Evolutionary conservation across 2,888 invertebrate species (phyloP), one percentile per base, ranked within the genome.

Genomic region (Conops quadrifasciatus): DNA sequence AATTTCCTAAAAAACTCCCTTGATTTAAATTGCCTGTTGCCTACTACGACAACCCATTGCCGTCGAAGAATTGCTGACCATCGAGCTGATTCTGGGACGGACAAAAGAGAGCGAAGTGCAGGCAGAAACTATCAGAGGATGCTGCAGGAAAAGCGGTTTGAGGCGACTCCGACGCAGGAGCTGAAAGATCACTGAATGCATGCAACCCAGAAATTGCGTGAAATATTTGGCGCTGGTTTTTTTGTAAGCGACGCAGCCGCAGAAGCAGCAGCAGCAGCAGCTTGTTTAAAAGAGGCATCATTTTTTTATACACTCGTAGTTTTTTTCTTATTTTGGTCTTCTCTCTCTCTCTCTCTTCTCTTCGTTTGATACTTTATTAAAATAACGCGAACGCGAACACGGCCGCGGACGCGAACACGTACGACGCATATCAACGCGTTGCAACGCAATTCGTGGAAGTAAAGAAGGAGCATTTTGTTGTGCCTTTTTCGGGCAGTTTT

Each of bases 391-490:
- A 63, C 69, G 36, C 36, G 36, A 36, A 36, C 36, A 36, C 36
- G 36, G 9, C 4, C 36, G 36, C 9, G 36, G 36, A 36, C 36
- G 9, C 36, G 36, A 36, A 70, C 62, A 71, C 65, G 70, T 70
- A 58, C 28, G 28, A 24, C 15, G 16, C 11, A 24, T 58, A 7
- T 58, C 26, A 72, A 36, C 36, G 36, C 68, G 67, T 72, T 81
- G 80, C 79, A 81, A 80, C 75, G 79, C 36, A 83, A 82, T 83
- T 83, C 82, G 81, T 82, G 82, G 82, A 83, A 83, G 80, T 19
- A 62, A 51, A 45, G 16, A 45, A 63, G 43, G 28, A 36, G 19
- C n/a, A 26, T 56, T 67, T 59, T 67, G 43, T 67, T 15, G 7
- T 28, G 1, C 67, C 43, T 59, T 45, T 59, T 67, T 79, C 78